Base-by-base conservation (phyloP, 2,113 vertebrate genomes). In the Brienomyrus longianalis region DNA sequence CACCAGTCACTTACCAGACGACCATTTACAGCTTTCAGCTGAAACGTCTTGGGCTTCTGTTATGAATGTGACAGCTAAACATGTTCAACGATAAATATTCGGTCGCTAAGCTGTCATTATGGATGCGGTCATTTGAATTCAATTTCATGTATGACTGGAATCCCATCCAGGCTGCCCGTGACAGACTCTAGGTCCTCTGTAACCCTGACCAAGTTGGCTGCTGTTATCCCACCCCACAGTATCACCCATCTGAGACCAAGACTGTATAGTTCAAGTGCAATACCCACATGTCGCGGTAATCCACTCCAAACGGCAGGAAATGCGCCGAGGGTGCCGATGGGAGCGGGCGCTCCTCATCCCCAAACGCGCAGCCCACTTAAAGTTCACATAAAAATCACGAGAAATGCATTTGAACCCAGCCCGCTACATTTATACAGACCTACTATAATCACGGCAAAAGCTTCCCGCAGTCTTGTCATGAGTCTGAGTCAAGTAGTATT, bases 401-500 rank as follows among this genome's bases (percentile, higher is more conserved):
- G 90, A 92, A 90, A 88, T 66, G 90, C 90, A 92, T 87, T 90
- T 10, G 90, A 94, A 91, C 92, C 93, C 88, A 93, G 91, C 93
- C 93, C 91, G 90, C 89, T 92, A 31, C 92, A 89, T 93, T 93
- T 93, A 92, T 90, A 56, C 87, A 51, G 93, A 91, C 91, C 92
- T 91, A 93, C 91, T 43, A 92, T 94, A 94, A 94, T 95, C 93
- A 94, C 92, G 92, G 88, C 91, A 93, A 92, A 94, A 91, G 92
- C 93, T 92, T 92, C 90, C 91, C 90, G 62, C 88, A 93, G 89
- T 92, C 92, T 92, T 92, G 52, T 92, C 88, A 90, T 90, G 90
- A 91, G 84, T 93, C 90, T 93, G 92, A 94, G 94, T 93, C 93
- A 92, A 93, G 94, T 93, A 92, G 90, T 92, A 92, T 94, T 95